Evolutionary conservation across 2,797 vertebrate genomes (phyloP), one percentile per base, ranked within the genome.

Genomic region (Podarcis lilfordi): DNA sequence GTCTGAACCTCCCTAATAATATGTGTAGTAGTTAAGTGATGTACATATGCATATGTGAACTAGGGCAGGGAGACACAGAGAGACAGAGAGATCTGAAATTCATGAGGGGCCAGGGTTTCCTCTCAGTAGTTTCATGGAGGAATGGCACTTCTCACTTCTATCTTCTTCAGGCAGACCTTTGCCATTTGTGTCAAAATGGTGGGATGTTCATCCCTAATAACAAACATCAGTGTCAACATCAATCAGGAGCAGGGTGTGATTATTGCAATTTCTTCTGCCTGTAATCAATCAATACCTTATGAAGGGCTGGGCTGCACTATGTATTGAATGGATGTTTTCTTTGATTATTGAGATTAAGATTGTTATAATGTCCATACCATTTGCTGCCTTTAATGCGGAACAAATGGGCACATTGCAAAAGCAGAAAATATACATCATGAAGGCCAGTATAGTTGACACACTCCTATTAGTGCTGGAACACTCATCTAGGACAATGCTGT

Each of bases 401-500:
- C 72, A 64, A 84, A 32, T 61, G 17, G 11, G 5, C 59, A 88
- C 2, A 77, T 40, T 79, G 64, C 66, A 83, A 68, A 84, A 84
- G 64, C 45, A 59, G 80, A 84, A 72, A 43, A 32, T 21, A 72
- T 79, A 79, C 19, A 59, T 71, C 37, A 78, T 79, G 64, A 79
- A 84, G 76, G 21, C 25, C 13, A 61, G 66, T 32, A n/a, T 7
- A 61, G 75, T 32, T 88, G 75, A 84, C 75, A 84, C 72, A 35
- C 35, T 59, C 11, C 15, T 84, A 78, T 88, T 80, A 80, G n/a
- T 80, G 29, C 76, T 64, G n/a, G 72, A 68, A 84, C 15, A 80
- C 21, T 89, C 82, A 89, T 74, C 75, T 78, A 23, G 64, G 81
- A 21, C 81, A 84, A 35, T 59, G 45, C 64, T 71, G 45, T 88